These are phyloP conservation scores for Stenurella melanura DNA, from an alignment of 2,888 invertebrate species.

Conservation along the genomic window DNA sequence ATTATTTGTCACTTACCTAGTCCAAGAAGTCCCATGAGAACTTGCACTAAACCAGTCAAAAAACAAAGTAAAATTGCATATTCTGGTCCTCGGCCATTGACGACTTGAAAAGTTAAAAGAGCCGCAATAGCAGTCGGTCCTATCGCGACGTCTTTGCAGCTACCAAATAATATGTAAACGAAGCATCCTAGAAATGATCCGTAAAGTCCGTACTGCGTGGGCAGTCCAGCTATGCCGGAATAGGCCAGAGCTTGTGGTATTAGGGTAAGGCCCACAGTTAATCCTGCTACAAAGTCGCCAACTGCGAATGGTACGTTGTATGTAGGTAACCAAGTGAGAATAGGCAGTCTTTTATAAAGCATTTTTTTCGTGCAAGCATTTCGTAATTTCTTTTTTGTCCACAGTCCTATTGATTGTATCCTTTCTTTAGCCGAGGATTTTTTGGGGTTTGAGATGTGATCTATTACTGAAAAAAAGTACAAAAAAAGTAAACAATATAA, in stretches of 20 bases:
- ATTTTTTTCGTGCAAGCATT: conserved; percentile 81
- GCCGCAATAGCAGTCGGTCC: conserved; percentile 96
- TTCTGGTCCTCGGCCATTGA: conserved; percentile 77
- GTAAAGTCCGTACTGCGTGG: conserved; percentile 91
- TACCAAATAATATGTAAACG: conserved; percentile 92
- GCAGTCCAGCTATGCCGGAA: conserved; percentile 74
- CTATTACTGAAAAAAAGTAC: conserved; percentile 19
- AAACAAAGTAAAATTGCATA: conserved; percentile 87
- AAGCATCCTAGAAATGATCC: conserved; percentile 95
- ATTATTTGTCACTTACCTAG: conserved; percentile 75
- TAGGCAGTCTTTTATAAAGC: conserved; percentile 83
- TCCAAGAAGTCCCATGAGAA: conserved; percentile 88
- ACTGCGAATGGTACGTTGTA: conserved; percentile 86
- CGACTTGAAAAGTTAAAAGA: conserved; percentile 87
- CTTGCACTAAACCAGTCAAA: conserved; percentile 83
- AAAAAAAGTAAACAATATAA: too few species aligned
- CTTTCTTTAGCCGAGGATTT: conserved; percentile 46
- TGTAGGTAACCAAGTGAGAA: conserved; percentile 85
- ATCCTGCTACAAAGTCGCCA: conserved; percentile 88
- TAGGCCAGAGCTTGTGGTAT: conserved; percentile 93
- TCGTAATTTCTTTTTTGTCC: conserved; percentile 73
- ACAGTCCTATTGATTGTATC: conserved; percentile 62
- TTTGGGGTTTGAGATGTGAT: background rate
- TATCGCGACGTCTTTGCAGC: conserved; percentile 93
- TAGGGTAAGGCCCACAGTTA: conserved; percentile 94